Evolutionary conservation across 1,140 invertebrate genomes (phyloP).

Genomic region (Apocrypta bakeri): DNA sequence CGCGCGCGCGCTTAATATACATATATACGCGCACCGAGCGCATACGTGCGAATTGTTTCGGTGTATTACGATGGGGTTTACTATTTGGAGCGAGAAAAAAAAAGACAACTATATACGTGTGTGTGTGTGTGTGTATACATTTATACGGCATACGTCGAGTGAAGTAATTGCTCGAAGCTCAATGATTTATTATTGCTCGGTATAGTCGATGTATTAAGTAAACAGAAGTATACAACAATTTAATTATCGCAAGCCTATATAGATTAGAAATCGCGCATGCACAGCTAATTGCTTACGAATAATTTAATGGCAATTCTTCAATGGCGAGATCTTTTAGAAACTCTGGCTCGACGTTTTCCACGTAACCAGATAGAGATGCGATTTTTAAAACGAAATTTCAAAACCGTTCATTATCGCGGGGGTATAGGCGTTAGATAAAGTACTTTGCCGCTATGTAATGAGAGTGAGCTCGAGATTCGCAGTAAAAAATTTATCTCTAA

Average conservation of each 20-base stretch:
- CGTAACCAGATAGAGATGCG: too few species aligned
- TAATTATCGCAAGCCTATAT: neutral
- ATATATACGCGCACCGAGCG: neutral
- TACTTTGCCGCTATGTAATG: neutral
- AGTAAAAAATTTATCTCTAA: neutral
- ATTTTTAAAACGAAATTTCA: neutral
- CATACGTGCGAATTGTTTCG: too few species aligned
- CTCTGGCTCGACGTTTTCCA: neutral
- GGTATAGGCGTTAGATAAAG: too few species aligned
- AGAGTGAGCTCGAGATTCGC: neutral
- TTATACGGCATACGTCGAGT: too few species aligned
- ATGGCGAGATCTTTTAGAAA: neutral
- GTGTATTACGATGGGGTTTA: neutral
- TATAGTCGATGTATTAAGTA: too few species aligned
- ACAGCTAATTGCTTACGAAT: too few species aligned
- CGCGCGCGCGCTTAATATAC: neutral
- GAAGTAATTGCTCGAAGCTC: neutral
- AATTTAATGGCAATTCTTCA: too few species aligned
- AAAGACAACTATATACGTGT: neutral
- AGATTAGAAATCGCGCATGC: neutral
- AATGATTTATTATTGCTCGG: neutral
- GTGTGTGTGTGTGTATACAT: neutral
- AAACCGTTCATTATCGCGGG: neutral
- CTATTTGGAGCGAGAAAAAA: neutral
- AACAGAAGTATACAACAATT: neutral